Evolutionary conservation across 2,888 invertebrate species (phyloP), one percentile per base, ranked within the genome.

Genomic region (Gortyna flavago): DNA sequence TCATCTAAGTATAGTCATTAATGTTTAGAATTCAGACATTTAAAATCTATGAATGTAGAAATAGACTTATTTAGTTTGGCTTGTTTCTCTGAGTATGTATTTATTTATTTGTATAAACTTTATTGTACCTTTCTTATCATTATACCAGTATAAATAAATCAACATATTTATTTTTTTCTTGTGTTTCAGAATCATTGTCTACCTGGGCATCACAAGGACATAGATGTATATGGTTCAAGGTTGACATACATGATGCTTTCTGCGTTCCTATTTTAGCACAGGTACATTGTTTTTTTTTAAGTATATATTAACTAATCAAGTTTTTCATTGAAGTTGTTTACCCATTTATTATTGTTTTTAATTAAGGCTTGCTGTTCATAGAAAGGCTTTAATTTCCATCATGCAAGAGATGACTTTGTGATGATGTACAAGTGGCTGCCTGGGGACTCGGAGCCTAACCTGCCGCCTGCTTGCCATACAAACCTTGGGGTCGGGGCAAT

Each of bases 361-460:
- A 88, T 89, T 75, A 91, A 90, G 86, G 84, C 88, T 91, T 93
- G 90, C 89, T 93, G 93, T 95, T 92, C 92, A 93, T 95, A 98
- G 97, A 97, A 98, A 93, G 98, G 98, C 77, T 99, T 99, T 95
- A 98, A 97, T 92, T 99, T 98, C 93, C 99, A 99, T 95, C 99
- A 99, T 96, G 98, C 99, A 67, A 97, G 98, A 93, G 97, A 97
- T 83, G 97, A 98, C 61, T 98, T 97, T 92, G 98, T 98, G 70
- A 98, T 98, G 97, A 97, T 99, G 97, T 98, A 97, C 90, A 97
- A 97, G 91, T 99, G 99, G 99, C 95, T 99, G 83, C 97, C 98
- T 0, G 83, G 75, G 68, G 96, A 95, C 18, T 93, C 97, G 25
- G 97, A 97, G 90, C 93, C 96, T 29, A 98, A 98, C 91, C 95